Evolutionary conservation across 2,888 invertebrate species (phyloP).

Genomic region (Odontomyia ornata): DNA sequence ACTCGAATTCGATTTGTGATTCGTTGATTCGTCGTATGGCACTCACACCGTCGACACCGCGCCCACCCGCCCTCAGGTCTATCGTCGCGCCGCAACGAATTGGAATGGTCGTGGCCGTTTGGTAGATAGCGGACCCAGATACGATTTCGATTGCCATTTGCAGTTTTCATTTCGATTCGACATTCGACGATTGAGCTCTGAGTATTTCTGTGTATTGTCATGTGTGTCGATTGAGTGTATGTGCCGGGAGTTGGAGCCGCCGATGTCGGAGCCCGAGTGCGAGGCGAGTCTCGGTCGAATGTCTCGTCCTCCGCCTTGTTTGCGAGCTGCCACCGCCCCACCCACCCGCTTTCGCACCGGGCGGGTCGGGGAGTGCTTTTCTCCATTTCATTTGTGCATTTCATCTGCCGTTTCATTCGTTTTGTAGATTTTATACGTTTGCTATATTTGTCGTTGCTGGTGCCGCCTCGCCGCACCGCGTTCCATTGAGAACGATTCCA

Average conservation of each 20-base stretch:
- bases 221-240: constrained; percentile 5
- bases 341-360: background rate
- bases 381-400: constrained; percentile 40
- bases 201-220: background rate
- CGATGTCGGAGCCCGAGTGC: background rate
- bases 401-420: constrained; percentile 41
- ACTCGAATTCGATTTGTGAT: constrained; percentile 49
- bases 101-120: constrained; percentile 37
- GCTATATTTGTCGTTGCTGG: constrained; percentile 24
- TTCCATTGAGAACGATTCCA: background rate
- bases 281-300: background rate
- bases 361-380: constrained; percentile 26
- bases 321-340: background rate
- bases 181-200: background rate
- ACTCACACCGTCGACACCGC: background rate
- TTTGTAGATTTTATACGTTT: constrained; percentile 33
- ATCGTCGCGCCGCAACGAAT: background rate
- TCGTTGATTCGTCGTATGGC: constrained; percentile 46
- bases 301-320: constrained; percentile 31
- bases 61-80: constrained; percentile 11
- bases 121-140: background rate
- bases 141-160: constrained; percentile 40
- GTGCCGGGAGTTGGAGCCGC: constrained; percentile 12
- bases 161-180: constrained; percentile 41
- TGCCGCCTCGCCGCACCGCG: constrained; percentile 12